Base-by-base conservation (phyloP, 2,113 vertebrate genomes). In the Atlantisia rogersi region DNA sequence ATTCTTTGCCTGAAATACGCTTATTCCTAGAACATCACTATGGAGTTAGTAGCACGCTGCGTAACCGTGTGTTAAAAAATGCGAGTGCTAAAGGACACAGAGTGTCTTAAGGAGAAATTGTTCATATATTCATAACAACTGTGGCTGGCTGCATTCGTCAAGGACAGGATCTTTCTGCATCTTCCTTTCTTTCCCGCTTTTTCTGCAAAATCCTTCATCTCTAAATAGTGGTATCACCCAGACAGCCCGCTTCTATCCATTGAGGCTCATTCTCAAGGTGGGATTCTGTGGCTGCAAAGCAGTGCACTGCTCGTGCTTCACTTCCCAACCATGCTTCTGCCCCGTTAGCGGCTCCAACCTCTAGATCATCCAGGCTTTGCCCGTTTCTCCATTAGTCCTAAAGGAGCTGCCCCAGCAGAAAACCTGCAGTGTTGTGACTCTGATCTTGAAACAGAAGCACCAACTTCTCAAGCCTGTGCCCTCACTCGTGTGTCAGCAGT, bases 1-100 rank as follows among this genome's bases (percentile, higher is more conserved):
- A 91, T 90, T 92, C 40, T 87, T 94, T 94, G 95, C 87, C 71
- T 69, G 68, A 85, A 94, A 78, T 67, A 42, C 46, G 63, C 71
- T 91, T 92, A 60, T 94, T 60, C 50, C 53, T 76, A 94, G 84
- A 87, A 60, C 55, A 42, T 86, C 35, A 10, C 56, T 28, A 2
- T 35, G 19, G 82, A 82, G 81, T 86, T 68, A 44, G 40, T 40
- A 85, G 71, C 44, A 50, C 58, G 52, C 39, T 93, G 91, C 78
- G 44, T 88, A 90, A 60, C 86, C 71, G 59, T 75, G 8, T 76
- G 60, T 83, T 87, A 59, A 90, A 92, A 78, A 88, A 79, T 81
- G 81, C 1, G 16, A 85, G 56, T 71, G 70, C 84, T 62, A 48
- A 29, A 71, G 64, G 67, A 29, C 55, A 46, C 32, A 16, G 20